Base-by-base conservation (phyloP, 2,888 invertebrate genomes). In the Lasioglossum oenotherae region DNA sequence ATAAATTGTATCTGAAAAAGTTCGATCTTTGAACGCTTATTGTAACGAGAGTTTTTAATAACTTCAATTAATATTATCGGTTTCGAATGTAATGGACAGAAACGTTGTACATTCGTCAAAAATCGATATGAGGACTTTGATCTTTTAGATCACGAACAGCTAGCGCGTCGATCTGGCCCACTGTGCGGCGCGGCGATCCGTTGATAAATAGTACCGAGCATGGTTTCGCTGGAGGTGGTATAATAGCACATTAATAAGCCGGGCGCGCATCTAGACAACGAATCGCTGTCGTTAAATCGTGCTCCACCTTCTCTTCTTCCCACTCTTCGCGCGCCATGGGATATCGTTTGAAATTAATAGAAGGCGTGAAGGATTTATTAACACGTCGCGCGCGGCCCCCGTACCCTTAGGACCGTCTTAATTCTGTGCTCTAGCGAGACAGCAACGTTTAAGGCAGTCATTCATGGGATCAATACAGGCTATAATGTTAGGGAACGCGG, bases 391-490 rank as follows among this genome's bases (percentile, higher is more conserved):
- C 46, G 5, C 38, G 67, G 27, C 19, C 16, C 4, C 49, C 27
- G 6, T 27, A 19, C 31, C 53, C 57, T 44, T n/a, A 44, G 72
- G 44, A 49, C 10, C 44, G 44, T 71, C 77, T 77, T 46, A 57
- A 79, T 82, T 79, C 64, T 2, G 12, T 5, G 31, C 53, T 41
- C 23, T 23, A 38, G 31, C 16, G 8, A 67, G 60, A 53, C 23
- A 53, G 73, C 23, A 53, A 53, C 23, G 81, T 72, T 53, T 53
- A 41, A 69, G 74, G 19, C 57, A 78, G 73, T 73, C 69, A 78
- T 73, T 74, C 67, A 14, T 69, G 35, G 74, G 69, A 71, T 78
- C 81, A n/a, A 84, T 84, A 81, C 38, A 38, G 31, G 67, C 6
- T 38, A 35, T 44, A 80, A 83, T 53, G 76, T 69, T 35, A 74